These are phyloP conservation scores for Muscidifurax raptorellus DNA, from an alignment of 1,140 invertebrate species.

Conservation along the genomic window DNA sequence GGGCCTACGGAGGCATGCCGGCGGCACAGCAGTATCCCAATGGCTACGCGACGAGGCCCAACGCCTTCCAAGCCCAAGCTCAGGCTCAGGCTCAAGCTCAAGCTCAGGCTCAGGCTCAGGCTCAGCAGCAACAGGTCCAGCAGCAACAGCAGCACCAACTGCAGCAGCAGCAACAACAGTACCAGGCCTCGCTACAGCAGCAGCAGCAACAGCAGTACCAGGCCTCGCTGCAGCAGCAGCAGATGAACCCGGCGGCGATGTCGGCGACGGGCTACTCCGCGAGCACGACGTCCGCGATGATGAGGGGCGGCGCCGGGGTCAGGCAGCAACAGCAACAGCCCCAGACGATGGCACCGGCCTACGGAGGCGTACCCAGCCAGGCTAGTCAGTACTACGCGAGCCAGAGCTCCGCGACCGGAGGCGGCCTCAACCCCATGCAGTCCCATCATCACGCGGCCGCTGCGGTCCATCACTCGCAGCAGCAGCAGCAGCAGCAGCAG, in stretches of 20 bases:
- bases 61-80: constrained; percentile 51
- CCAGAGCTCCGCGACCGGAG: neutral
- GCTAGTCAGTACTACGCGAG: constrained; percentile 50
- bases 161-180: constrained; percentile 47
- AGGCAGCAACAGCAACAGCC: constrained; percentile 41
- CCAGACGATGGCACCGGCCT: constrained; percentile 17
- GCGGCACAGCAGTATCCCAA: constrained; percentile 65
- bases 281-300: constrained; percentile 76
- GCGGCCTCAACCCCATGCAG: constrained; percentile 26
- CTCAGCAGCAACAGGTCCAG: constrained; percentile 58
- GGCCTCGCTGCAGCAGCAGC: constrained; percentile 33
- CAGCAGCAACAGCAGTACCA: constrained; percentile 51
- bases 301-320: constrained; percentile 70
- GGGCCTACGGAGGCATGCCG: constrained; percentile 63
- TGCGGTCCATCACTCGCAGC: constrained; percentile 9
- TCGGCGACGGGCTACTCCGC: constrained; percentile 49
- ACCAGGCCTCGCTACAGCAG: constrained; percentile 58
- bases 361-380: constrained; percentile 37
- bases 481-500: constrained; percentile 19
- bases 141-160: constrained; percentile 40
- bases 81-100: constrained; percentile 49
- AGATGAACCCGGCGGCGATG: constrained; percentile 45
- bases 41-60: constrained; percentile 62
- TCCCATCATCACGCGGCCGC: neutral
- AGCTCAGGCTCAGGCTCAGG: constrained; percentile 52